Conservation (phyloP, 2,888 invertebrate genomes). For the Drosophila helvetica region DNA sequence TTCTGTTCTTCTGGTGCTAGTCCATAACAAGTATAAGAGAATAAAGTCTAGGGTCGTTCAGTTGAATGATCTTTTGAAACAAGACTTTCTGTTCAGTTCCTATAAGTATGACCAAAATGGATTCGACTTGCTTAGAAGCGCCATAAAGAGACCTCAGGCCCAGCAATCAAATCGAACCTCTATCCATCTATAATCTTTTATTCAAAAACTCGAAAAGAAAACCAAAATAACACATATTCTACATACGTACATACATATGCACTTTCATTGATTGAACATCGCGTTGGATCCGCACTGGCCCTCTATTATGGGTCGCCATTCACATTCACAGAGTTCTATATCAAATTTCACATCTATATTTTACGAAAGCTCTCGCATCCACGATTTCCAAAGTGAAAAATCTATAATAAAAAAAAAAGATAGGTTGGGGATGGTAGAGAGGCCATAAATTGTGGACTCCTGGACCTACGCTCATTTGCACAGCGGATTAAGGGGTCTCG, state of each 20-base stretch:
- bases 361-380: conserved; percentile 27
- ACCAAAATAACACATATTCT: conserved; percentile 10
- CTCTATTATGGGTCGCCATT: conserved; percentile 27
- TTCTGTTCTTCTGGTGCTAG: too few relatives aligned
- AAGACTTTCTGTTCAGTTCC: too few relatives aligned
- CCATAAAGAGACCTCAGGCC: conserved; percentile 7
- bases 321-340: conserved; percentile 32
- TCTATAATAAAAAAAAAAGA: conserved; percentile 7
- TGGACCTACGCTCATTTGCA: conserved; percentile 65
- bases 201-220: conserved; percentile 2
- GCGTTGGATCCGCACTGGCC: conserved; percentile 14
- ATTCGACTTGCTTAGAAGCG: too few relatives aligned
- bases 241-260: conserved; percentile 23
- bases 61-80: too few relatives aligned
- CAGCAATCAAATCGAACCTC: background rate
- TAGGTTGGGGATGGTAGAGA: conserved; percentile 28
- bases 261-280: conserved; percentile 58
- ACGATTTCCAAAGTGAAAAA: conserved; percentile 46
- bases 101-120: too few relatives aligned
- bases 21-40: too few relatives aligned
- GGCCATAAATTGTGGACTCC: conserved; percentile 68
- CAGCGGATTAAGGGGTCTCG: conserved; percentile 77
- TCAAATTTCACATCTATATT: conserved; percentile 55
- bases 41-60: too few relatives aligned
- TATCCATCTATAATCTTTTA: conserved; percentile 31